phyloP scores from a whole-genome alignment of 2,888 invertebrate genomes.

The Electrophaes corylata region DNA sequence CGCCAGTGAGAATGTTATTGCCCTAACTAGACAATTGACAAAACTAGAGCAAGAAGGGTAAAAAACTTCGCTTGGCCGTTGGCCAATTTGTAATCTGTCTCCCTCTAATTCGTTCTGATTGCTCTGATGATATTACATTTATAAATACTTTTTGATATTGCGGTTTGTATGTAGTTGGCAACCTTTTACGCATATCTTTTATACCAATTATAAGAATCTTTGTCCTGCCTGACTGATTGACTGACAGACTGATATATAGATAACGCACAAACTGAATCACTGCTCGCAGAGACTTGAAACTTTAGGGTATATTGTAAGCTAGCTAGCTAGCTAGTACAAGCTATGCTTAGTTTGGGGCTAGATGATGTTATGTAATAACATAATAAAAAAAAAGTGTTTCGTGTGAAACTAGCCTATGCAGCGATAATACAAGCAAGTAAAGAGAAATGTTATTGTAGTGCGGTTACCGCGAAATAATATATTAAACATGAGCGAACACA shows the following conservation, averaged over 20 bases:
- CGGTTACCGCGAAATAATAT: conserved; percentile 31
- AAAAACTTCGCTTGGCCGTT: neutral
- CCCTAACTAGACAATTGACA: neutral
- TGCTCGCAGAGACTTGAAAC: too few species aligned
- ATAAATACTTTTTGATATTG: neutral
- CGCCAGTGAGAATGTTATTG: neutral
- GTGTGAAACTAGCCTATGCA: conserved; percentile 7
- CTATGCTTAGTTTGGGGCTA: too few species aligned
- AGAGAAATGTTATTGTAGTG: conserved; percentile 29
- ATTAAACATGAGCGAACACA: conserved; percentile 33
- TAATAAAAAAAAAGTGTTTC: neutral
- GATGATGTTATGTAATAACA: too few species aligned
- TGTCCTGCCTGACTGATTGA: too few species aligned
- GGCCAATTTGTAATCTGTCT: neutral
- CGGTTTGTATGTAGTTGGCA: neutral
- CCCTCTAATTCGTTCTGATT: neutral
- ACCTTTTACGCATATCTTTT: neutral
- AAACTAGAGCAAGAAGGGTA: neutral
- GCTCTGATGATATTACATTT: neutral
- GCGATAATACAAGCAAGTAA: conserved; percentile 17
- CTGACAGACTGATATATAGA: too few species aligned
- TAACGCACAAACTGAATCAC: too few species aligned
- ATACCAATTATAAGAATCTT: neutral
- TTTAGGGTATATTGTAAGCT: too few species aligned
- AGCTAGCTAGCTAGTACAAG: too few species aligned